Percentiles rank a stretch among this genome's conserved stretches.
Conservation (phyloP, 2,113 vertebrate genomes). For the Pholis gunnellus region DNA sequence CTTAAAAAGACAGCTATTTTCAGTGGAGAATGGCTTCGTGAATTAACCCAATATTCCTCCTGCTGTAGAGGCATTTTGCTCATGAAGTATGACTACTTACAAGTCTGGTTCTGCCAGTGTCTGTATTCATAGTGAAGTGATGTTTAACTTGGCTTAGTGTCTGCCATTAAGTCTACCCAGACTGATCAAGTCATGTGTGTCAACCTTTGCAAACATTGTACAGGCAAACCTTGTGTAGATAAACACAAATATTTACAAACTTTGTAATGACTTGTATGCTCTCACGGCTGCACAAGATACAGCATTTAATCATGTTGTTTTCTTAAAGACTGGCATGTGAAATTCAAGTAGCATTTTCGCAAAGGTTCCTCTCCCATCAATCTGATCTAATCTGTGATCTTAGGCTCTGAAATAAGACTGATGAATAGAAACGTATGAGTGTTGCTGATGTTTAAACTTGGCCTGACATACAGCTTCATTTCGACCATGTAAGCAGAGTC, state of each 20-base stretch:
- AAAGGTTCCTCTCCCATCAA: background rate
- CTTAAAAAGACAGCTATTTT: background rate
- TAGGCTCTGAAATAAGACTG: background rate
- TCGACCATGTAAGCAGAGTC: constrained; percentile 12
- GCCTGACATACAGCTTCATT: constrained; percentile 12
- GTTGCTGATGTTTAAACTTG: constrained; percentile 22
- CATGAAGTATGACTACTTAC: constrained; percentile 1
- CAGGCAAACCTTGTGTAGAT: background rate
- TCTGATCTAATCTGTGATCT: background rate
- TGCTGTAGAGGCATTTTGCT: background rate
- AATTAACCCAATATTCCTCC: background rate
- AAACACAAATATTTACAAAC: too few relatives aligned
- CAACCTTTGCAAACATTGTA: background rate
- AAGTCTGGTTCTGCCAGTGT: constrained; percentile 40
- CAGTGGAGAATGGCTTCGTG: background rate
- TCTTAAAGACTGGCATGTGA: background rate
- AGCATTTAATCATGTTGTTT: background rate
- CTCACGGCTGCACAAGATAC: background rate
- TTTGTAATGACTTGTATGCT: background rate
- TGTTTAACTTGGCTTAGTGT: background rate
- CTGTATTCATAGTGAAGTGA: background rate
- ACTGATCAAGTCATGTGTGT: background rate
- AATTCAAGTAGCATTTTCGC: background rate
- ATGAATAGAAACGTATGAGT: background rate
- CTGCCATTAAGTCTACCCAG: background rate